Conservation (phyloP, 2,797 vertebrate genomes). For the Hypotaenidia philippensis region DNA sequence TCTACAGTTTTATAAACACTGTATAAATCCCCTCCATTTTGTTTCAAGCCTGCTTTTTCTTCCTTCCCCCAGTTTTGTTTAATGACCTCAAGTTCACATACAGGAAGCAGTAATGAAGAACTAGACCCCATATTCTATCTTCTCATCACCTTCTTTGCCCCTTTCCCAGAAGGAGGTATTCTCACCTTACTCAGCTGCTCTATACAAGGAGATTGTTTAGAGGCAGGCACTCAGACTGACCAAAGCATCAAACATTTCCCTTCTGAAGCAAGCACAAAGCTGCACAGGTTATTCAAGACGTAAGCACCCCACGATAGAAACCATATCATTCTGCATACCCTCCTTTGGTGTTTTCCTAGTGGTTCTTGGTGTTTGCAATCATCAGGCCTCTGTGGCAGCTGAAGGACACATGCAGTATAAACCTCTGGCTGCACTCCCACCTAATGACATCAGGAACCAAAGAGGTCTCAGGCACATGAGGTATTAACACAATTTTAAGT, state of each 20-base stretch:
- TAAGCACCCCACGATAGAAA: not conserved
- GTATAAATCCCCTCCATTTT: not conserved
- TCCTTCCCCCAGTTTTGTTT: not conserved
- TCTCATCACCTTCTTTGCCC: not conserved
- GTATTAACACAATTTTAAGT: not conserved
- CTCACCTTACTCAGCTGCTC: not conserved
- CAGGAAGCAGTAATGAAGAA: not conserved
- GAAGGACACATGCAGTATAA: not conserved
- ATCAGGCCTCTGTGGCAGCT: accelerated
- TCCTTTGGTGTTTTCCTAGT: not conserved
- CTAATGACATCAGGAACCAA: not conserved
- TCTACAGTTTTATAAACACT: not conserved
- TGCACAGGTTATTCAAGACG: not conserved
- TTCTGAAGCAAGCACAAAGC: not conserved
- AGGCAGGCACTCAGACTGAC: no score
- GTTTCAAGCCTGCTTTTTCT: not conserved
- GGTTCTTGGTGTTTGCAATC: not conserved
- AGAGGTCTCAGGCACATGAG: not conserved
- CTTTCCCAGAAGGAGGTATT: not conserved
- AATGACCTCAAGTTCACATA: not conserved
- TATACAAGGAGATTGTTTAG: not conserved
- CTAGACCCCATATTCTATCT: no score
- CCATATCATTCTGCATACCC: not conserved
- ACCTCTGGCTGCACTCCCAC: not conserved
- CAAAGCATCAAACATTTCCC: not conserved